These are phyloP conservation scores for Artemia sinica DNA, from an alignment of 2,888 invertebrate species.

Conservation along the genomic window DNA sequence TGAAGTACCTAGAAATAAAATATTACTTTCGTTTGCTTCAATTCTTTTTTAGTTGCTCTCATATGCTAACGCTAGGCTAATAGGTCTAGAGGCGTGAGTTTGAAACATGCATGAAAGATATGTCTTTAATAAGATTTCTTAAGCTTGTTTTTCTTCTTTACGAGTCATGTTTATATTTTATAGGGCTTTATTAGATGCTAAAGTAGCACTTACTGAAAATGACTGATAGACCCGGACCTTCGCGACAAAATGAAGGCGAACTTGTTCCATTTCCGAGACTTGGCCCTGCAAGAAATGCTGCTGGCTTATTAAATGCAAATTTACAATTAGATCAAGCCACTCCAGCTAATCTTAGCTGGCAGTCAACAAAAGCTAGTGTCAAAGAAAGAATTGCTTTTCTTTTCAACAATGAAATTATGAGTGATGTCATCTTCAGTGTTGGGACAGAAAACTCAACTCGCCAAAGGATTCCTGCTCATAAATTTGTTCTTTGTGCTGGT, in stretches of 20 bases:
- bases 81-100: too few species aligned
- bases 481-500: constrained; percentile 57
- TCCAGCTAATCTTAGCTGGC: constrained; percentile 29
- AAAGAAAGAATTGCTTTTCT: constrained; percentile 54
- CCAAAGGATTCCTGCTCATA: constrained; percentile 57
- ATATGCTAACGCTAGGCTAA: too few species aligned
- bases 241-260: background rate
- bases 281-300: background rate
- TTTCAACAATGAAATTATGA: constrained; percentile 45
- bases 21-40: too few species aligned
- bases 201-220: background rate
- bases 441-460: constrained; percentile 44
- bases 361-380: constrained; percentile 53
- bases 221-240: constrained; percentile 12
- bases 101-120: too few species aligned
- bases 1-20: too few species aligned
- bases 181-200: too few species aligned
- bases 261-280: background rate
- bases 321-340: background rate
- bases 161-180: too few species aligned
- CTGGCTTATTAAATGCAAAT: background rate
- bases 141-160: too few species aligned
- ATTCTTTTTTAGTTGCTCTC: too few species aligned
- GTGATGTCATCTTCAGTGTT: constrained; percentile 60
- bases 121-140: too few species aligned